A percentile compares a stretch with the other conserved stretches of the same genome.
Conservation (phyloP, 2,797 vertebrate species). For the Pangasius sanitwongsei region DNA sequence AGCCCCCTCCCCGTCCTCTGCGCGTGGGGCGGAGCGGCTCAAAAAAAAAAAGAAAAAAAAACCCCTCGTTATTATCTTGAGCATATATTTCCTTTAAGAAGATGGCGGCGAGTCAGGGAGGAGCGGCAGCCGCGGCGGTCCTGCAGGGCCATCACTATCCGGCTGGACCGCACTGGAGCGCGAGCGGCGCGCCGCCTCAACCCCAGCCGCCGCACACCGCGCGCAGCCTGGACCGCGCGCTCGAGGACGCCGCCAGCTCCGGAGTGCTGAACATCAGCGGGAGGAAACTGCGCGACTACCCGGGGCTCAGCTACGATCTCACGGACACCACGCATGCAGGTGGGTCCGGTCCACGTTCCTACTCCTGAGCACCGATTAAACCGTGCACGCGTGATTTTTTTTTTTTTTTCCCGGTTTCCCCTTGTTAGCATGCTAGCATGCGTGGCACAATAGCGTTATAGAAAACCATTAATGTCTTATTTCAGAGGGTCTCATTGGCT, state of each 20-base stretch:
- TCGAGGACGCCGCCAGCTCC: constrained; percentile 91
- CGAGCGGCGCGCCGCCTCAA: constrained; percentile 64
- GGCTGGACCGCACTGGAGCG: constrained; percentile 84
- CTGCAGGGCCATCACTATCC: constrained; percentile 78
- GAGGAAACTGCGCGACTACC: constrained; percentile 93
- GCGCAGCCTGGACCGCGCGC: constrained; percentile 90
- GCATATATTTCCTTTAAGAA: constrained; percentile 75
- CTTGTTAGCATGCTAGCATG: constrained; percentile 10
- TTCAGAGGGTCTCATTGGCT: background rate
- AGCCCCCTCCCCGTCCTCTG: constrained; percentile 60
- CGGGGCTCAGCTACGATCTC: constrained; percentile 86
- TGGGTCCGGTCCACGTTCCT: constrained; percentile 65
- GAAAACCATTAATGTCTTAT: background rate
- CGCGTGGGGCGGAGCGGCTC: constrained; percentile 67
- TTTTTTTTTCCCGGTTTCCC: background rate
- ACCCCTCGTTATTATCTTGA: constrained; percentile 76
- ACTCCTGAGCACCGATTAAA: background rate
- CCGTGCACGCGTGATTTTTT: background rate
- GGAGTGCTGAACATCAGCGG: constrained; percentile 92
- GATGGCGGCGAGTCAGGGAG: constrained; percentile 95
- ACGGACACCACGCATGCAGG: constrained; percentile 95
- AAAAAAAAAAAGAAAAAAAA: constrained; percentile 13
- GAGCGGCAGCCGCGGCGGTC: constrained; percentile 77
- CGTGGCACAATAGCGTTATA: background rate
- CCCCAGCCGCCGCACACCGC: constrained; percentile 82